phyloP scores from a whole-genome alignment of 2,113 vertebrate species.

The Ramphastos sulfuratus region DNA sequence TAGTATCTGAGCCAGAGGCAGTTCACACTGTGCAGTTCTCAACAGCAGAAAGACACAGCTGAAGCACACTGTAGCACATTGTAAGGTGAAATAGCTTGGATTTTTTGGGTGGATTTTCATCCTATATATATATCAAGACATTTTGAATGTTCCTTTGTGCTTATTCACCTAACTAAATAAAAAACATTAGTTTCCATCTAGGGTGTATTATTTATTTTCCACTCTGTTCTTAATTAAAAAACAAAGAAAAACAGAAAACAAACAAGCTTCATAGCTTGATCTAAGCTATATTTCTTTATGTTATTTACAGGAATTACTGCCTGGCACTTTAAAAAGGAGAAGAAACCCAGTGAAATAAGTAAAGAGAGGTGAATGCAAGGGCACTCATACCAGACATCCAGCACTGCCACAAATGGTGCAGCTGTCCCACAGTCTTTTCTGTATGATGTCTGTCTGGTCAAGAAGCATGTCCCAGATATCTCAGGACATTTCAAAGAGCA shows the following conservation, averaged over 20 bases:
- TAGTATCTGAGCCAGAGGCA: neutral
- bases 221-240: neutral
- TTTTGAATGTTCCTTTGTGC: neutral
- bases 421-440: neutral
- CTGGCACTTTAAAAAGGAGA: neutral
- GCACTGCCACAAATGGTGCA: neutral
- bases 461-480: neutral
- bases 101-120: neutral
- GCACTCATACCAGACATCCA: neutral
- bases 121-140: neutral
- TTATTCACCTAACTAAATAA: neutral
- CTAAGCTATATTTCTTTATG: neutral
- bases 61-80: neutral
- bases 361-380: neutral
- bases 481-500: neutral
- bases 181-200: neutral
- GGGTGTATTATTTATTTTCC: neutral
- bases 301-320: neutral
- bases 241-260: accelerated
- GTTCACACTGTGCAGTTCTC: neutral
- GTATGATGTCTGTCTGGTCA: neutral
- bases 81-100: neutral
- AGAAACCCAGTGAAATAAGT: neutral
- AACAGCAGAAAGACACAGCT: neutral
- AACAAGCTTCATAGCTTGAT: neutral